Base-by-base conservation (phyloP, 2,113 vertebrate species). In the Corythornis cristatus region DNA sequence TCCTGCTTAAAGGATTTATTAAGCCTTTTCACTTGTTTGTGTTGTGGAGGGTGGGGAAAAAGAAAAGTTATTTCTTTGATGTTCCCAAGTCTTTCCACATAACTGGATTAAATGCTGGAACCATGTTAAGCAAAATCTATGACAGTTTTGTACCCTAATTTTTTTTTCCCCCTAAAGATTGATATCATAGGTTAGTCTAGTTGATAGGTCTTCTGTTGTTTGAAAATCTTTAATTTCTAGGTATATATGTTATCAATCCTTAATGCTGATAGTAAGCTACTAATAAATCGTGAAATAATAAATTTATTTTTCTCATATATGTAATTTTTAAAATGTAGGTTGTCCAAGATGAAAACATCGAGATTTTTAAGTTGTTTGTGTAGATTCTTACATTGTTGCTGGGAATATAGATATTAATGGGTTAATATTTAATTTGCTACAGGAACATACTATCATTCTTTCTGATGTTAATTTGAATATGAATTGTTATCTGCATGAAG, bases 41-140 rank as follows among this genome's bases (percentile, higher is more conserved):
- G 46, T 60, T 73, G 2, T 3, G 46, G 26, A 12, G n/a, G 2
- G 15, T 6, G 4, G 17, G 9, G 13, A 17, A 19, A 51, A 5
- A 0, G 20, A 29, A 5, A 43, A n/a, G 66, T 72, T 89, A 53
- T 68, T 88, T 89, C 84, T 95, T 66, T 93, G 72, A 83, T 88
- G 57, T 92, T 94, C 22, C 29, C 7, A 73, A 85, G 37, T 28
- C 48, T 94, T 88, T 83, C 45, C 72, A 76, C 7, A 1, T 88
- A 87, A 95, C 50, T 76, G 56, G 72, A 90, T 93, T 95, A 90
- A 79, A 88, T 71, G 26, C 67, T 88, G 83, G 73, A 87, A 65
- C 48, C 26, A 37, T 7, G 21, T 83, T 86, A 88, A 82, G 88
- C 25, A 79, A 83, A 83, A 94, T 13, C 66, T 89, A 43, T 80